Percentiles rank a stretch among this genome's conserved stretches.
Evolutionary conservation across 2,888 invertebrate species (phyloP).

Genomic region (Andrena bucephala): DNA sequence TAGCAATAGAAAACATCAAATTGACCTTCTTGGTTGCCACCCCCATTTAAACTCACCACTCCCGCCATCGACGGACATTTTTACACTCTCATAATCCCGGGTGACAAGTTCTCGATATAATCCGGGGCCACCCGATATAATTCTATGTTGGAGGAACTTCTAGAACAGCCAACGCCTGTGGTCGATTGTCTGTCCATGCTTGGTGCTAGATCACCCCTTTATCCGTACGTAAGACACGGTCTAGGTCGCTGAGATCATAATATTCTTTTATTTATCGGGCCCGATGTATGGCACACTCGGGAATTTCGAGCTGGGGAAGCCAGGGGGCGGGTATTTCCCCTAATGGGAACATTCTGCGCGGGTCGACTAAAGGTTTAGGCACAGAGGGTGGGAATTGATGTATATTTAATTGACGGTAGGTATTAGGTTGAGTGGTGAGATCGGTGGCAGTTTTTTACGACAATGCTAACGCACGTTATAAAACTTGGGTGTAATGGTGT

Average conservation of each 20-base stretch:
- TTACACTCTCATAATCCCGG: constrained; percentile 75
- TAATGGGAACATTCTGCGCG: constrained; percentile 53
- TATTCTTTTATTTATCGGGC: constrained; percentile 80
- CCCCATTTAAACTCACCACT: constrained; percentile 17
- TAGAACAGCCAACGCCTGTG: constrained; percentile 68
- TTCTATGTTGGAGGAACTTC: constrained; percentile 80
- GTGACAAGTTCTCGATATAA: constrained; percentile 79
- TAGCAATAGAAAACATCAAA: constrained; percentile 27
- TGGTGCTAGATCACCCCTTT: constrained; percentile 41
- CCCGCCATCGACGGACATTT: constrained; percentile 69
- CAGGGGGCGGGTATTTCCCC: constrained; percentile 50
- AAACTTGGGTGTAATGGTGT: background rate
- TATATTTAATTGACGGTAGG: constrained; percentile 15
- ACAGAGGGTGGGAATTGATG: constrained; percentile 7
- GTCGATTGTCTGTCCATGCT: background rate
- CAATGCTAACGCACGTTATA: background rate
- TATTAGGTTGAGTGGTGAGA: background rate
- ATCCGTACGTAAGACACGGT: constrained; percentile 73
- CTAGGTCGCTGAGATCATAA: constrained; percentile 75
- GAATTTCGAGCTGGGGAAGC: constrained; percentile 64
- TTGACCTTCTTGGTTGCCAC: constrained; percentile 19
- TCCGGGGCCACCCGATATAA: constrained; percentile 74
- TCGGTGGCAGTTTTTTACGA: background rate
- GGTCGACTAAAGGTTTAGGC: background rate
- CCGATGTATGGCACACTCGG: constrained; percentile 78